phyloP scores from a whole-genome alignment of 2,797 vertebrate species.

The Mormyrops attenuatus region DNA sequence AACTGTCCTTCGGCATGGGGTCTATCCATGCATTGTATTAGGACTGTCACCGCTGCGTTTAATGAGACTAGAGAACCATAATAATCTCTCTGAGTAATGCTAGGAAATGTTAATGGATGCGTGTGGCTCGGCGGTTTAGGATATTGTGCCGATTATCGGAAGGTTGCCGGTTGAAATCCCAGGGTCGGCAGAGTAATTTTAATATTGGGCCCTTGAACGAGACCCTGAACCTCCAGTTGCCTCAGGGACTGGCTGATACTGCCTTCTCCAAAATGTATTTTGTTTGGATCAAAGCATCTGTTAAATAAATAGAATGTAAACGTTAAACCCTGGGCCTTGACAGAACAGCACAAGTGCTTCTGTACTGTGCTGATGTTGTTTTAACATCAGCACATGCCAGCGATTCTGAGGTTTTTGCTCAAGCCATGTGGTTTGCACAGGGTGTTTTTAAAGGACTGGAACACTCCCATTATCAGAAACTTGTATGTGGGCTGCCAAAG shows the following conservation, averaged over 20 bases:
- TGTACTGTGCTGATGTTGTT: background rate
- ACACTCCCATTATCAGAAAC: background rate
- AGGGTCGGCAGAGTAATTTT: background rate
- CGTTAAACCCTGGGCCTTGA: background rate
- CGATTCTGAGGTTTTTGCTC: background rate
- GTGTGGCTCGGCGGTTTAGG: background rate
- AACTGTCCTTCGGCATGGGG: background rate
- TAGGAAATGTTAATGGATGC: background rate
- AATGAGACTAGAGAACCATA: background rate
- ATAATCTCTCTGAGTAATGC: background rate
- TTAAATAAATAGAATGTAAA: background rate
- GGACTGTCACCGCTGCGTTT: background rate
- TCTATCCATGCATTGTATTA: background rate
- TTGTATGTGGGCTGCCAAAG: background rate
- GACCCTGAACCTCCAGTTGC: background rate
- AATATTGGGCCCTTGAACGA: background rate
- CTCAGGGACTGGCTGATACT: background rate
- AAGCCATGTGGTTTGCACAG: background rate
- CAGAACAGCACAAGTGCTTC: background rate
- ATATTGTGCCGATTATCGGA: background rate
- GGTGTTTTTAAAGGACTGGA: background rate
- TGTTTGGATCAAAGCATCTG: background rate
- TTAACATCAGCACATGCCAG: background rate
- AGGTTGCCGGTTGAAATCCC: background rate
- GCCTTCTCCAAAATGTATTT: background rate